Evolutionary conservation across 2,888 invertebrate species (phyloP), one percentile per base, ranked within the genome.

Genomic region (Smittia aterrima): DNA sequence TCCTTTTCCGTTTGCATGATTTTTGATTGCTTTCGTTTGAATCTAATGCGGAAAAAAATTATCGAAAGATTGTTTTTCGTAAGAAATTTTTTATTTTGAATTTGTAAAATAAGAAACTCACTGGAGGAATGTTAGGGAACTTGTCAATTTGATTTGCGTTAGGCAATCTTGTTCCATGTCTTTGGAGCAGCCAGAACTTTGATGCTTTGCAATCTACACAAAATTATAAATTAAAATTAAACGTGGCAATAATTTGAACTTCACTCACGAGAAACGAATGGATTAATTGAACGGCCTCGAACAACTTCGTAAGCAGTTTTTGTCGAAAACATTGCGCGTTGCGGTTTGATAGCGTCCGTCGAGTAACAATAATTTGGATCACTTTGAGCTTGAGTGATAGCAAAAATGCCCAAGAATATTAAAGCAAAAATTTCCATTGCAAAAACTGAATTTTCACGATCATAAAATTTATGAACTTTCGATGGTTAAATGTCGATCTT

Each of bases 1-100:
- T 77, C 85, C 83, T 80, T 84, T 81, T 13, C 81, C 85, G 75
- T 84, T 7, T 25, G 1, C 20, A 22, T 70, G 40, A 32, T 32
- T 32, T 32, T 32, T 32, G 32, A 32, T 32, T 3, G 32, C 32
- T 3, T 9, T 32, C 3, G 32, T 32, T 32, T 32, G 32, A 32
- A 32, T 32, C 32, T 32, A 32, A 32, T 9, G 32, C 3, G 32
- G 32, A 32, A 6, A 32, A 32, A 32, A 32, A 6, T 32, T 32
- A 3, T 32, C 32, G 3, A 32, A 32, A n/a, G n/a, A n/a, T n/a
- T n/a, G n/a, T n/a, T n/a, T n/a, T n/a, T n/a, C n/a, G n/a, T n/a
- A n/a, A n/a, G n/a, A n/a, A n/a, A n/a, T n/a, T n/a, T n/a, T n/a
- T n/a, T n/a, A n/a, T n/a, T n/a, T n/a, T n/a, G n/a, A n/a, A n/a